Evolutionary conservation across 2,888 invertebrate genomes (phyloP), one percentile per base, ranked within the genome.

Genomic region (Chrysolina oricalcia): DNA sequence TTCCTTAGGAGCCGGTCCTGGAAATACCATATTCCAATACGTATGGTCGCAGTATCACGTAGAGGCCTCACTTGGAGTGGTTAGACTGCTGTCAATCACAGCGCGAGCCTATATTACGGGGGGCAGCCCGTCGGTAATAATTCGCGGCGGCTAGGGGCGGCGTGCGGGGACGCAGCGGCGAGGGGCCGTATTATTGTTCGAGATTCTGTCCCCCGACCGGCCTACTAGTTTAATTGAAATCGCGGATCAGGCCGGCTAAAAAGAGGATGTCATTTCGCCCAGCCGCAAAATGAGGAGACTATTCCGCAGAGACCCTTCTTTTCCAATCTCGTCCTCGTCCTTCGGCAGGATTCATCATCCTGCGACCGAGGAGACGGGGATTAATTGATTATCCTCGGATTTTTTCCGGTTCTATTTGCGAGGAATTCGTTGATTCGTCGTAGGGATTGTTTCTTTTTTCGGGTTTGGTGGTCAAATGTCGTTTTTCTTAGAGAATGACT

Each of bases 161-260:
- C 35, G 4, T 35, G 35, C 8, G 19, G 35, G 23, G 19, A 19
- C 13, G 64, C 13, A 11, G 43, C 64, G 73, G 73, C 69, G 68
- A 75, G 77, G 79, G 79, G 78, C 70, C 68, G 70, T 66, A 67
- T 53, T 71, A 76, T 76, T 76, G 76, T 76, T 76, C 76, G 76
- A 27, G 59, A 35, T 35, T 59, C 59, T 62, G 70, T 70, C 64
- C 73, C 73, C 73, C 53, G 62, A 66, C 76, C 73, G 70, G 46
- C 70, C 68, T 84, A 85, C 84, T 84, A 83, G 85, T 88, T 87
- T 87, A 88, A 88, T 88, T 88, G 88, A 87, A 88, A 87, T 84
- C 87, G 87, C 87, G 87, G 87, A 87, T 88, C 87, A 87, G 86
- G 86, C 84, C 82, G 84, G 86, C 86, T 87, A 87, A 87, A 87